Conservation (phyloP, 2,888 invertebrate species). For the Phasia obesa region DNA sequence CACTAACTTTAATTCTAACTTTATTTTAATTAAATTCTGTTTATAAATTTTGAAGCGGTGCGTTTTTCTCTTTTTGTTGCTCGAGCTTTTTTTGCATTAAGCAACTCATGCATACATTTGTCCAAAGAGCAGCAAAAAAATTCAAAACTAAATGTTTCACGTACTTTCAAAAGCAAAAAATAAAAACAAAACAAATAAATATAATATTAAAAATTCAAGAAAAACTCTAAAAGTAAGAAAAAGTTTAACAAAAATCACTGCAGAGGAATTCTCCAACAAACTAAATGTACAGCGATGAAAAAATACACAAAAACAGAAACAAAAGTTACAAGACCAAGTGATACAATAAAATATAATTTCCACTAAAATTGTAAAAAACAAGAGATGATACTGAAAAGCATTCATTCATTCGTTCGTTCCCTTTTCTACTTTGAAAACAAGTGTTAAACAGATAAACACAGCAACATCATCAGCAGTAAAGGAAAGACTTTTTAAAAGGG, state of each 20-base stretch:
- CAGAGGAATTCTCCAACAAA: constrained; percentile 57
- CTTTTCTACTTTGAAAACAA: constrained; percentile 15
- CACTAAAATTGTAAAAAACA: constrained; percentile 63
- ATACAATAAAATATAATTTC: constrained; percentile 62
- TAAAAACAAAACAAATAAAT: not conserved
- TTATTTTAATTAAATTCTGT: constrained; percentile 30
- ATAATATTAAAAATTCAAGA: no score
- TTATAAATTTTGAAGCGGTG: not conserved
- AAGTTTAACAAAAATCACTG: constrained; percentile 54
- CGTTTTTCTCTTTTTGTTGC: constrained; percentile 7
- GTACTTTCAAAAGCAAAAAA: constrained; percentile 37
- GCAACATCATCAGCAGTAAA: constrained; percentile 25
- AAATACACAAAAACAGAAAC: constrained; percentile 21
- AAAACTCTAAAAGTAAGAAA: constrained; percentile 30
- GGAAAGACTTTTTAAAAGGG: constrained; percentile 6
- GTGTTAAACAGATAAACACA: constrained; percentile 41
- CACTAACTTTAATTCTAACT: constrained; percentile 6
- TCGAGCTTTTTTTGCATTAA: constrained; percentile 21
- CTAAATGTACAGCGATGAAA: constrained; percentile 13
- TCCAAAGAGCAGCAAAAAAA: constrained; percentile 10
- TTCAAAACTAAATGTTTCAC: constrained; percentile 32
- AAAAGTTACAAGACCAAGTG: constrained; percentile 59
- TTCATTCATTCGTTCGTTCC: constrained; percentile 24
- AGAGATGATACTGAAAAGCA: constrained; percentile 50
- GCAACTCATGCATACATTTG: constrained; percentile 38